Evolutionary conservation across 1,140 invertebrate species (phyloP).

Genomic region (Drosophila murphyi): DNA sequence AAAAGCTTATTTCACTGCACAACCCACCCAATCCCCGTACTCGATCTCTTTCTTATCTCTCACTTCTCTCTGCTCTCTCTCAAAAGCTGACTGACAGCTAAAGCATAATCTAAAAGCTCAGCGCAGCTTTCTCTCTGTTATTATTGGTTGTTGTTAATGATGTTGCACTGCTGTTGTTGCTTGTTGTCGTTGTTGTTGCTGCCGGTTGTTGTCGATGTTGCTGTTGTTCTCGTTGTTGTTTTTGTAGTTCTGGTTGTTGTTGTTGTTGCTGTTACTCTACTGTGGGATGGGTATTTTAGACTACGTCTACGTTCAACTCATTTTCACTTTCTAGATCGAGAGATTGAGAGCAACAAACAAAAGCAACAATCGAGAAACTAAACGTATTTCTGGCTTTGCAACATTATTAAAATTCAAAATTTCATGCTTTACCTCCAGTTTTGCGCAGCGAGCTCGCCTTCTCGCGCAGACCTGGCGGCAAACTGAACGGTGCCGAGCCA

Average conservation of each 20-base stretch:
- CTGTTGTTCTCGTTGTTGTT: slow-evolving; percentile 16
- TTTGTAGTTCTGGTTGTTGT: slow-evolving; percentile 10
- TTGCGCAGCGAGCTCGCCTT: slow-evolving; percentile 85
- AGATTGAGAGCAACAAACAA: slow-evolving; percentile 83
- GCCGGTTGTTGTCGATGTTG: neutral
- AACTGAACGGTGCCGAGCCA: slow-evolving; percentile 91
- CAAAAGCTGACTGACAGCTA: slow-evolving; percentile 18
- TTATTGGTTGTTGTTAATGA: slow-evolving; percentile 7
- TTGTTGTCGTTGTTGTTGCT: slow-evolving; percentile 7
- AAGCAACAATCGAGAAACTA: slow-evolving; percentile 82
- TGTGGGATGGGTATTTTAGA: slow-evolving; percentile 71
- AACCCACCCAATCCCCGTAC: neutral
- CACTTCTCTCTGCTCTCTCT: slow-evolving; percentile 9
- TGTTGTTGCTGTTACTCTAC: slow-evolving; percentile 54
- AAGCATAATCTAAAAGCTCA: slow-evolving; percentile 8
- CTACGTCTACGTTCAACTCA: slow-evolving; percentile 81
- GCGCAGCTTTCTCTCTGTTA: neutral
- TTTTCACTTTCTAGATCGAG: slow-evolving; percentile 79
- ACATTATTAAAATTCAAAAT: slow-evolving; percentile 52
- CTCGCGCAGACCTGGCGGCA: slow-evolving; percentile 87
- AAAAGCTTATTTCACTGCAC: slow-evolving; percentile 24
- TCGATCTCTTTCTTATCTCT: neutral
- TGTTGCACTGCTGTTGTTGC: slow-evolving; percentile 2
- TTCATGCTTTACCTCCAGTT: slow-evolving; percentile 88
- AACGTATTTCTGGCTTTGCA: slow-evolving; percentile 73